phyloP scores from a whole-genome alignment of 2,888 invertebrate species.

The Muscina levida region DNA sequence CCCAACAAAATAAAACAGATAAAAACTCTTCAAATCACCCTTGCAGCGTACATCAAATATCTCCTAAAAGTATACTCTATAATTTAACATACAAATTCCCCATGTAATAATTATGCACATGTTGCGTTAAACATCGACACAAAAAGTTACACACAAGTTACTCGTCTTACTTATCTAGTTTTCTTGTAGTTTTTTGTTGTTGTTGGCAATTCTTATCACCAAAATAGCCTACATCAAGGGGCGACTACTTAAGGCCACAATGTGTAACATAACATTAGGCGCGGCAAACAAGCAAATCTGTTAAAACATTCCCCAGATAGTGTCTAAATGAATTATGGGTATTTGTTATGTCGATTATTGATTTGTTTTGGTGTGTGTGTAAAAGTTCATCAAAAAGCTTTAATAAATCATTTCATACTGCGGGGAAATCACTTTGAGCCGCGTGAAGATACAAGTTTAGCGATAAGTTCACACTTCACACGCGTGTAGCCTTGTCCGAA shows the following conservation, averaged over 20 bases:
- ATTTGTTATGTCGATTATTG: slow-evolving; percentile 27
- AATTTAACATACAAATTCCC: slow-evolving; percentile 11
- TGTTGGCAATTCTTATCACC: slow-evolving; percentile 10
- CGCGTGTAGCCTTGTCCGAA: neutral
- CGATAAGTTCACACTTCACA: neutral
- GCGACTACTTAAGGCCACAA: neutral
- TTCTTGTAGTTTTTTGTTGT: neutral
- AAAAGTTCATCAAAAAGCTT: slow-evolving; percentile 35
- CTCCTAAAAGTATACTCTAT: slow-evolving; percentile 33
- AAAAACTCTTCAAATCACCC: too few relatives aligned
- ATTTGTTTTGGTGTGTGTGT: slow-evolving; percentile 2
- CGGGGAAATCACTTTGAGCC: neutral
- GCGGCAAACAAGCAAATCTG: neutral
- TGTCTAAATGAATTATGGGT: slow-evolving; percentile 33
- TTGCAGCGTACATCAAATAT: too few relatives aligned
- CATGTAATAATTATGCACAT: slow-evolving; percentile 20
- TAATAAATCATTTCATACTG: slow-evolving; percentile 31
- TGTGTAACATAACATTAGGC: neutral
- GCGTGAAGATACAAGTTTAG: neutral
- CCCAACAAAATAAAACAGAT: too few relatives aligned
- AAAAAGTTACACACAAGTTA: neutral
- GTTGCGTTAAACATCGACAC: neutral
- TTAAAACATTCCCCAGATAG: neutral
- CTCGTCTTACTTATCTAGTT: slow-evolving; percentile 18
- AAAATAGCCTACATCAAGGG: neutral